Base-by-base conservation (phyloP, 2,113 vertebrate species). In the Rhabdomys dilectus region DNA sequence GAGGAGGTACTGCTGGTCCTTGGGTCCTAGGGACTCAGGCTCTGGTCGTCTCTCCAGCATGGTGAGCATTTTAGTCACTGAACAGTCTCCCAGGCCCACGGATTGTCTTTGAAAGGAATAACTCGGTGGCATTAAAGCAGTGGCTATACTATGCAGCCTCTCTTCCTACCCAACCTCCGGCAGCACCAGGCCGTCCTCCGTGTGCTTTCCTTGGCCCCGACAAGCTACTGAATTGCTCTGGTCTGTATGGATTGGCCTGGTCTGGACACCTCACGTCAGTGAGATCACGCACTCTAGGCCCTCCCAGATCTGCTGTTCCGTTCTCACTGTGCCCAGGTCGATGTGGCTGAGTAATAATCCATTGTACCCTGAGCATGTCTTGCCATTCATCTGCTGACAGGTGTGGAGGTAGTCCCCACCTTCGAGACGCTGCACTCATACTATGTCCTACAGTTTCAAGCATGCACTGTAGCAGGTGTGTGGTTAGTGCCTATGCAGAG, bases 371-470 rank as follows among this genome's bases (percentile, higher is more conserved):
- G 56, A 5, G 2, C 0, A 17, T 17, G 39, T 62, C 82, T 45
- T 8, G 4, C 0, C 19, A 22, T 22, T 88, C 39, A 6, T 11
- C 81, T 15, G 4, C 4, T 5, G 1, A 29, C 1, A 11, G 62
- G 26, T 9, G 11, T 8, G 11, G 19, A 39, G 7, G 45, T 15
- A 10, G 16, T 39, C 31, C 12, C 70, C 10, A 2, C 39, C 21
- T 45, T n/a, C 12, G 0, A 19, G 56, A 19, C 0, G 0, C 48
- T 10, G 29, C 24, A 26, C 3, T 22, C 5, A 15, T 0, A 39
- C 45, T 11, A 0, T n/a, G 68, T 51, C 51, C 10, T 51, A 11
- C 51, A 51, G 51, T 51, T 51, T 51, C 51, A 10, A 10, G 51
- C 51, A 51, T 51, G 51, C 51, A 51, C 10, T 51, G 51, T 51